Evolutionary conservation across 1,140 invertebrate species (phyloP).

Genomic region (Protaetia brevitarsis): DNA sequence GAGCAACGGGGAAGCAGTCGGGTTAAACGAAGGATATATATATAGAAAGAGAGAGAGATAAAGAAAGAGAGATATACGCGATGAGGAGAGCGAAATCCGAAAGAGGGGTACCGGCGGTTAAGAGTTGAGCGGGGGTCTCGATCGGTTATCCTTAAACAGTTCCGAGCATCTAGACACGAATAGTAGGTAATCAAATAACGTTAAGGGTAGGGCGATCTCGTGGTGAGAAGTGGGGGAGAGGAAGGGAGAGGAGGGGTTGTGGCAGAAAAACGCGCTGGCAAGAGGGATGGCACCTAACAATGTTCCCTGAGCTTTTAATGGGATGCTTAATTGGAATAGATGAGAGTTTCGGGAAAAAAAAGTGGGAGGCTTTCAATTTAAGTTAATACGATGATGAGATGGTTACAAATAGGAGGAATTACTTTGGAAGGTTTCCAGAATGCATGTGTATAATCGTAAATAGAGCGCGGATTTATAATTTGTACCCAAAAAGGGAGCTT

Average conservation of each 20-base stretch:
- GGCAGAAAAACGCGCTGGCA: neutral
- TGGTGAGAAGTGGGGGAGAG: neutral
- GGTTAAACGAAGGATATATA: too few species aligned
- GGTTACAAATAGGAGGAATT: neutral
- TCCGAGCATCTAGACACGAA: conserved; percentile 17
- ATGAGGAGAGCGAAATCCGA: neutral
- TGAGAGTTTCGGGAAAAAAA: neutral
- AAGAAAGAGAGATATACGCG: neutral
- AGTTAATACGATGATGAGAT: neutral
- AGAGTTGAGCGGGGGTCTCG: neutral
- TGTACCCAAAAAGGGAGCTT: neutral
- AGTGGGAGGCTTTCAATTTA: neutral
- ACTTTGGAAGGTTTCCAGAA: too few species aligned
- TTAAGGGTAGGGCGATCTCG: conserved; percentile 10
- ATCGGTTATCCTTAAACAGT: conserved; percentile 18
- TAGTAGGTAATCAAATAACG: conserved; percentile 17
- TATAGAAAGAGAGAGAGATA: too few species aligned
- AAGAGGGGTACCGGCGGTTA: neutral
- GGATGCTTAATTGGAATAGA: conserved; percentile 14
- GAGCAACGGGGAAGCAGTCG: too few species aligned
- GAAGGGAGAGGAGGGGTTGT: neutral
- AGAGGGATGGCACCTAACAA: conserved; percentile 12
- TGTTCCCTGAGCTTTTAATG: conserved; percentile 13
- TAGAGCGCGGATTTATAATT: too few species aligned
- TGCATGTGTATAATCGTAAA: too few species aligned